A percentile compares a stretch with the other conserved stretches of the same genome.
phyloP scores from a whole-genome alignment of 2,888 invertebrate species.

The Epirrita christyi region DNA sequence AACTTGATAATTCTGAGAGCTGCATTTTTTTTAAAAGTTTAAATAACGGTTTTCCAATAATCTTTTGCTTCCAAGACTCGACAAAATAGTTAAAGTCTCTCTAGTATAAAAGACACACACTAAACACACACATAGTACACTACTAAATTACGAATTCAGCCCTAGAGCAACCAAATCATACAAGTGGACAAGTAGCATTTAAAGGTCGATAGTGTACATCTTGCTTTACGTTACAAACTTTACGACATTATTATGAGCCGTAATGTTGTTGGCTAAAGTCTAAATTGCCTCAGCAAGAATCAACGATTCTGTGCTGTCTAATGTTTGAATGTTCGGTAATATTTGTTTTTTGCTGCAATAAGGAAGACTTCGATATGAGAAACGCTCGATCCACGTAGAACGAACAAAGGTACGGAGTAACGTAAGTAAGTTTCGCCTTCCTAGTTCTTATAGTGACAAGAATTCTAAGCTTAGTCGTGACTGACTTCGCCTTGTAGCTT shows the following conservation, averaged over 20 bases:
- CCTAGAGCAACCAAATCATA: background rate
- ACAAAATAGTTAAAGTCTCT: background rate
- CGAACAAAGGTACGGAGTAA: slow-evolving; percentile 27
- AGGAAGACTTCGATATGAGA: slow-evolving; percentile 30
- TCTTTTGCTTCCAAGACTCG: too few relatives aligned
- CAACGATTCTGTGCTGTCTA: slow-evolving; percentile 14
- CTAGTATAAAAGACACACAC: too few relatives aligned
- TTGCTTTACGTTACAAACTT: background rate
- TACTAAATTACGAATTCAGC: background rate
- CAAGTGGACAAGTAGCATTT: background rate
- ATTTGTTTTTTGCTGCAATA: slow-evolving; percentile 36
- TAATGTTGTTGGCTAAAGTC: slow-evolving; percentile 28
- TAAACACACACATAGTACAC: too few relatives aligned
- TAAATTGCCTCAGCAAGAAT: slow-evolving; percentile 8
- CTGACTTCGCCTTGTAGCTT: slow-evolving; percentile 30
- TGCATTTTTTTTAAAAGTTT: too few relatives aligned
- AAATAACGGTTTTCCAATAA: too few relatives aligned
- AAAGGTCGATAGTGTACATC: background rate
- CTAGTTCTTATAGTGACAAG: slow-evolving; percentile 33
- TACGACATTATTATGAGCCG: background rate
- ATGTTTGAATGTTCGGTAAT: slow-evolving; percentile 15
- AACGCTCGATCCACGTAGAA: slow-evolving; percentile 16
- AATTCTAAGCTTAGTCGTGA: slow-evolving; percentile 33
- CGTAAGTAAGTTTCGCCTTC: slow-evolving; percentile 29
- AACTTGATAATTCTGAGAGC: too few relatives aligned